A percentile compares a stretch with the other conserved stretches of the same genome.
Conservation (phyloP, 2,113 vertebrate species). For the Pitta sordida region DNA sequence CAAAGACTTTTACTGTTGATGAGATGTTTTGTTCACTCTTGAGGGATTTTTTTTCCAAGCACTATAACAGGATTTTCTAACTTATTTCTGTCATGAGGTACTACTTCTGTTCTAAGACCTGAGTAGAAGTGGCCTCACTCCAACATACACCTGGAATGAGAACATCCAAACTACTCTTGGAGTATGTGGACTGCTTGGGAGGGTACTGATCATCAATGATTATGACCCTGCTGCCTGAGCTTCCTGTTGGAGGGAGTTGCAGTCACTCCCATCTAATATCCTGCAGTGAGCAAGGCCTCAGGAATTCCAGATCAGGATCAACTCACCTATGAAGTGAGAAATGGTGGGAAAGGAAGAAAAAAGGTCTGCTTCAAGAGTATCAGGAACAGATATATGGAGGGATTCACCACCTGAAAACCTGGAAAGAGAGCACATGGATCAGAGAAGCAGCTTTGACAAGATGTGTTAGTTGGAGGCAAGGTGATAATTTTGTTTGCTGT, state of each 20-base stretch:
- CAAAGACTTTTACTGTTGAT: neutral
- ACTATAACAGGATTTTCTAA: neutral
- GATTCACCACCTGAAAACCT: slow-evolving; percentile 48
- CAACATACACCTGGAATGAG: neutral
- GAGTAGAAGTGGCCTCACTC: neutral
- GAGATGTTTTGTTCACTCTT: neutral
- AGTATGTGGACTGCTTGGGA: neutral
- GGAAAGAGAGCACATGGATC: neutral
- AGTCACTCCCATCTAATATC: neutral
- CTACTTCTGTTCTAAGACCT: neutral
- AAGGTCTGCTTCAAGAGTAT: slow-evolving; percentile 65
- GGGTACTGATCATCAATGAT: neutral
- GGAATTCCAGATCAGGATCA: neutral
- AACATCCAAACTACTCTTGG: neutral
- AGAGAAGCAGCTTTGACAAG: neutral
- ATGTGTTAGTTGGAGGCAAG: neutral
- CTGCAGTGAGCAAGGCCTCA: neutral
- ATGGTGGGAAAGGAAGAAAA: slow-evolving; percentile 66
- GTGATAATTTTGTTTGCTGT: neutral
- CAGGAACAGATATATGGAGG: slow-evolving; percentile 73
- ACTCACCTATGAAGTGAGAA: slow-evolving; percentile 84
- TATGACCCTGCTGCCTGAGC: neutral
- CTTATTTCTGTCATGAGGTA: neutral
- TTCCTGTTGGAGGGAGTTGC: neutral
- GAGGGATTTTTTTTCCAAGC: neutral